A percentile compares a stretch with the other conserved stretches of the same genome.
phyloP scores from a whole-genome alignment of 2,797 vertebrate genomes.

The Sebastes minor region DNA sequence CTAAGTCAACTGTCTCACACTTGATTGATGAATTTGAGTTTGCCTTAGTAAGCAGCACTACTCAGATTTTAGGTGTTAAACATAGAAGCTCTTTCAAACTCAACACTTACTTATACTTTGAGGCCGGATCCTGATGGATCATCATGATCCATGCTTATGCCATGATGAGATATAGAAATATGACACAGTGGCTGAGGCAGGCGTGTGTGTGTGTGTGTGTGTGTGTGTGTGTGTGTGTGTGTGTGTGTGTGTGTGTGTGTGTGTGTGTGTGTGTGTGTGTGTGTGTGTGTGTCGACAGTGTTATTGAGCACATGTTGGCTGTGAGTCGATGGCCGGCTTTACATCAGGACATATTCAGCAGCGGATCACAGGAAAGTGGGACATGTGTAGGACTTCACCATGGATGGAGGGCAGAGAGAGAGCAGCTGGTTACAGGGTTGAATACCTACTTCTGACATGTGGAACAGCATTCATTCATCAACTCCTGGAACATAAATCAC shows the following conservation, averaged over 20 bases:
- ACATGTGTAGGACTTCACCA: not conserved
- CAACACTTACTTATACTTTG: not conserved
- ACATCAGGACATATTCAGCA: slow-evolving; percentile 43
- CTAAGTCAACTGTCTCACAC: not conserved
- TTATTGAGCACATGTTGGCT: slow-evolving; percentile 34
- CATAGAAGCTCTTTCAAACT: not conserved
- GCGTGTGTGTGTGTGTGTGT: not conserved
- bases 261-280: not conserved
- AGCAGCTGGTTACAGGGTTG: not conserved
- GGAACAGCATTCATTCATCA: slow-evolving; percentile 38
- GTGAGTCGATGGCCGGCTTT: slow-evolving; percentile 28
- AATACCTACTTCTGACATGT: slow-evolving; percentile 7
- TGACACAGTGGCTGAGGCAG: not conserved
- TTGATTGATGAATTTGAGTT: slow-evolving; percentile 5
- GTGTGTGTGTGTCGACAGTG: not conserved
- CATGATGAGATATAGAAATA: not conserved
- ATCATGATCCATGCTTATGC: not conserved
- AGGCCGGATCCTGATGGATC: not conserved
- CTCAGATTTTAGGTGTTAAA: not conserved
- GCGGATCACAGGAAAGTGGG: not conserved
- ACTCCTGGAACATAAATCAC: slow-evolving; percentile 28
- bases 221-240: not conserved
- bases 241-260: too few species aligned
- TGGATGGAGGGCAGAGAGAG: not conserved
- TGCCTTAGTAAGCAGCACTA: not conserved